These are phyloP conservation scores for Lucifuga dentata DNA, from an alignment of 2,113 vertebrate species.

Conservation along the genomic window DNA sequence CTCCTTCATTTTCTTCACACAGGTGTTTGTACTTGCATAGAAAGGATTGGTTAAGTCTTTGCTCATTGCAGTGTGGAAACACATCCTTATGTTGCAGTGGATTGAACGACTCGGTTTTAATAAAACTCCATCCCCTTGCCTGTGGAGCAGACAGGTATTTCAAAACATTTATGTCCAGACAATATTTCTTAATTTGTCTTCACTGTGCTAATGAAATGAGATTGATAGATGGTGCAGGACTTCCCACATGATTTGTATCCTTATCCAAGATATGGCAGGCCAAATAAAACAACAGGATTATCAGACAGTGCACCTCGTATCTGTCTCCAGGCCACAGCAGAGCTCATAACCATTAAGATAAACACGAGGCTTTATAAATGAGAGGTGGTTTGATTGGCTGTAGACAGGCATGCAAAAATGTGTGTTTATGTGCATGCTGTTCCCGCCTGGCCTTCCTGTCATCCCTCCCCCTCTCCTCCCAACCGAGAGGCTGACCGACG, in stretches of 20 bases:
- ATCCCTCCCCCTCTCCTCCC: constrained; percentile 50
- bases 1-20: constrained; percentile 49
- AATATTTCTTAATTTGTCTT: constrained; percentile 42
- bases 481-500: constrained; percentile 70
- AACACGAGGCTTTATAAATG: constrained; percentile 70
- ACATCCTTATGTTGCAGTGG: constrained; percentile 9
- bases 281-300: constrained; percentile 64
- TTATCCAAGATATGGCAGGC: constrained; percentile 53
- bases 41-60: constrained; percentile 58
- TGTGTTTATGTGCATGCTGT: constrained; percentile 11
- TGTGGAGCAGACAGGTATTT: constrained; percentile 28
- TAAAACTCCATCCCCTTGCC: constrained; percentile 20
- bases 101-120: no score
- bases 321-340: constrained; percentile 52
- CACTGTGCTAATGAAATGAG: constrained; percentile 59
- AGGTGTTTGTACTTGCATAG: constrained; percentile 41
- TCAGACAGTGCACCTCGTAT: constrained; percentile 54
- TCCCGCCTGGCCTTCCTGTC: constrained; percentile 40
- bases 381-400: constrained; percentile 50
- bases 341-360: constrained; percentile 65
- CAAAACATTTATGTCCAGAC: constrained; percentile 20
- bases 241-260: constrained; percentile 53
- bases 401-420: constrained; percentile 22
- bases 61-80: constrained; percentile 36
- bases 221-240: constrained; percentile 43